Conservation (phyloP, 2,113 vertebrate species). For the Daboia siamensis region DNA sequence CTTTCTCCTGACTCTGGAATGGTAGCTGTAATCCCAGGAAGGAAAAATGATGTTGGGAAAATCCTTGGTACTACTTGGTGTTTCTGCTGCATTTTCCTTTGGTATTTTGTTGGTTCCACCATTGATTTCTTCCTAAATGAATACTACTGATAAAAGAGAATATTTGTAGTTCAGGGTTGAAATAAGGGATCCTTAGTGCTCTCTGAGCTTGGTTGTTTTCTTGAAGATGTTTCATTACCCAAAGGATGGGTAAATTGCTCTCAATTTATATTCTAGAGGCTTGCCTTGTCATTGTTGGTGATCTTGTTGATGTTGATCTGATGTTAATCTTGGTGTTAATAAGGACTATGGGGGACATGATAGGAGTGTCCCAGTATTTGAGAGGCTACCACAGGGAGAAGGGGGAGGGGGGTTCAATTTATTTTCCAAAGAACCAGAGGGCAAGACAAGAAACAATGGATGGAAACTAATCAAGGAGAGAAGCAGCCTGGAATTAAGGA, state of each 20-base stretch:
- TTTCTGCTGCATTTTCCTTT: neutral
- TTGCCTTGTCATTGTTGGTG: neutral
- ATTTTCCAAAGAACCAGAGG: too few species aligned
- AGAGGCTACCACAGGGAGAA: too few species aligned
- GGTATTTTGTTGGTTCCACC: neutral
- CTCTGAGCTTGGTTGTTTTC: neutral
- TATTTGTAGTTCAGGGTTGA: neutral
- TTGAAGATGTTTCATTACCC: neutral
- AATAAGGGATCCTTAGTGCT: neutral
- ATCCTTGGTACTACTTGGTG: neutral
- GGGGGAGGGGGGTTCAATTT: too few species aligned
- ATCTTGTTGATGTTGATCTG: neutral
- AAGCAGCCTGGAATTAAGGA: too few species aligned
- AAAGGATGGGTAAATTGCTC: neutral
- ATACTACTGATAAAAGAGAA: neutral
- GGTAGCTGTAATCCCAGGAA: neutral
- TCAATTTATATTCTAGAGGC: neutral
- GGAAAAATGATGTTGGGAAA: neutral
- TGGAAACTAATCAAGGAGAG: too few species aligned
- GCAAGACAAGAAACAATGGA: too few species aligned
- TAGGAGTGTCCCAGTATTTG: too few species aligned
- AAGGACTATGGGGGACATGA: too few species aligned
- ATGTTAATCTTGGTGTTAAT: neutral
- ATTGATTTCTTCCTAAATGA: neutral
- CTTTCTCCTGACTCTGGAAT: neutral